Evolutionary conservation across 2,113 vertebrate species (phyloP).

Genomic region (Eulacestoma nigropectus): DNA sequence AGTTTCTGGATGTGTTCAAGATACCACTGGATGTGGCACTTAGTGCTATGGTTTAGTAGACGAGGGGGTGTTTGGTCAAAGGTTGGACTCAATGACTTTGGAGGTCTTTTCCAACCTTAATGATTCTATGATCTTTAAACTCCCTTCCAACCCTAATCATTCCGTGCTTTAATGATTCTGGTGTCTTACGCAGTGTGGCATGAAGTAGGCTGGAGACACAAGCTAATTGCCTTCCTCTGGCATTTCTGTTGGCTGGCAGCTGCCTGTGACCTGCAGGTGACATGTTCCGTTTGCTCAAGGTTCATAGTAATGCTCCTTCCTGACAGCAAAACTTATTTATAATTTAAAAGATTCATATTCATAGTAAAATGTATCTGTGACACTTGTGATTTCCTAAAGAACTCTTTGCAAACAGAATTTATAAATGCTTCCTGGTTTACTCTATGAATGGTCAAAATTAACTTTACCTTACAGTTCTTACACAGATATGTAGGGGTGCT

Average conservation of each 20-base stretch:
- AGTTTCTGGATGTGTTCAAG: not conserved
- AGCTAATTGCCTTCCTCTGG: not conserved
- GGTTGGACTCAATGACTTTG: not conserved
- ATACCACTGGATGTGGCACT: too few relatives aligned
- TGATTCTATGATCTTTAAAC: not conserved
- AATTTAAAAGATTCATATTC: not conserved
- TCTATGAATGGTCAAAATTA: not conserved
- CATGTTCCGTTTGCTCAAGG: accelerated
- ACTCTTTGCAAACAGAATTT: not conserved
- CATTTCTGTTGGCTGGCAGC: not conserved
- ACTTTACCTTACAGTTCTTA: not conserved
- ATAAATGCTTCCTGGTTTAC: not conserved
- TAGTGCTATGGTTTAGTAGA: not conserved
- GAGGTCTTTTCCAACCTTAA: not conserved
- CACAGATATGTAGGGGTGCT: too few relatives aligned
- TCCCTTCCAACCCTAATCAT: not conserved
- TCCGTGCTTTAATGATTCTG: not conserved
- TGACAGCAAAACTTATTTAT: not conserved
- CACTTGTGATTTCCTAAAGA: not conserved
- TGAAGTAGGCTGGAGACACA: not conserved
- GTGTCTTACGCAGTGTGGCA: not conserved
- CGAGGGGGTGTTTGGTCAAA: not conserved
- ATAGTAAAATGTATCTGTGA: not conserved
- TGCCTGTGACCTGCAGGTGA: not conserved
- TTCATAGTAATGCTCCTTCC: not conserved